These are phyloP conservation scores for Ceratina australensis DNA, from an alignment of 1,140 invertebrate species.

Conservation along the genomic window DNA sequence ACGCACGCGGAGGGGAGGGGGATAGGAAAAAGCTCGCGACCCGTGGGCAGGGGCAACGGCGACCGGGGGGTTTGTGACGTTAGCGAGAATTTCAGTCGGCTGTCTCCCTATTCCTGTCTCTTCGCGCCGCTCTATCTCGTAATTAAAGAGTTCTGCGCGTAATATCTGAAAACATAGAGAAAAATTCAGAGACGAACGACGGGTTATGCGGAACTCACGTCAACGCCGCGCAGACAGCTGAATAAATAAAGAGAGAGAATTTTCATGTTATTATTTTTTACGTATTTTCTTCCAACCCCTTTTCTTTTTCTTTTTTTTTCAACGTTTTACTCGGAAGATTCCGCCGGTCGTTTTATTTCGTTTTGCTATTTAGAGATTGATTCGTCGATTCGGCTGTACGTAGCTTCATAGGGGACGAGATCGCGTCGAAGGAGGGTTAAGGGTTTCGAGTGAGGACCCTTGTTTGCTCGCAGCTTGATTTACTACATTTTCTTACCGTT, in stretches of 20 bases:
- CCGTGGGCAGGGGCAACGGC: neutral
- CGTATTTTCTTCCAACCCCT: neutral
- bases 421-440: neutral
- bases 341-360: neutral
- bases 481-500: neutral
- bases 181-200: conserved; percentile 44
- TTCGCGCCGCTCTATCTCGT: conserved; percentile 42
- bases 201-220: conserved; percentile 15
- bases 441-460: neutral
- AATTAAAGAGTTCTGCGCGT: conserved; percentile 58
- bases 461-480: neutral
- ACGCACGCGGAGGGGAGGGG: conserved; percentile 3
- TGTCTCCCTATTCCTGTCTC: conserved; percentile 45
- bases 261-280: conserved; percentile 20
- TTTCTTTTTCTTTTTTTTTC: neutral
- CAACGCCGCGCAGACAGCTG: neutral
- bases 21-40: conserved; percentile 3
- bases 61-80: neutral
- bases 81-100: conserved; percentile 32
- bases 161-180: conserved; percentile 59
- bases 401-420: neutral
- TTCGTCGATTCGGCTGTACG: neutral
- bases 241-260: conserved; percentile 4
- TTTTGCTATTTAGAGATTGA: neutral
- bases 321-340: neutral